These are phyloP conservation scores for Sebastes fasciatus DNA, from an alignment of 2,113 vertebrate genomes.

Conservation along the genomic window DNA sequence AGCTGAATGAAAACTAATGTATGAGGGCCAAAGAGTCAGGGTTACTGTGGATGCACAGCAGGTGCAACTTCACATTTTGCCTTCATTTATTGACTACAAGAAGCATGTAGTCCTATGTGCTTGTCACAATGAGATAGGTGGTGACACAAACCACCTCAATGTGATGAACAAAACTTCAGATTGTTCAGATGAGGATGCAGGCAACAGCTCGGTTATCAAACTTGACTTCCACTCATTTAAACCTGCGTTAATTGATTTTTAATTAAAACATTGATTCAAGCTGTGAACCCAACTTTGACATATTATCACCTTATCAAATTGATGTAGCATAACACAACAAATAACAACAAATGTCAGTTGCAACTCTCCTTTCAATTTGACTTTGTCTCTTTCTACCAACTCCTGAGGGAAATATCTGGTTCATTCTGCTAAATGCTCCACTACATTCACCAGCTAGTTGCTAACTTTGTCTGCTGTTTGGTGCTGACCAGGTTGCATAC, in stretches of 20 bases:
- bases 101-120: not conserved
- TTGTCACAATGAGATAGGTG: not conserved
- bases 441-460: too few species aligned
- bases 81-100: slow-evolving; percentile 24
- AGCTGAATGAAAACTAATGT: slow-evolving; percentile 28
- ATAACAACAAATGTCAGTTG: too few species aligned
- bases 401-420: not conserved
- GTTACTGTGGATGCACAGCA: slow-evolving; percentile 38
- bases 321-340: not conserved
- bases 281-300: not conserved
- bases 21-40: slow-evolving; percentile 24
- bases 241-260: not conserved
- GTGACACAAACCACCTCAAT: not conserved
- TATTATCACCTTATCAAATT: not conserved
- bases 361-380: too few species aligned
- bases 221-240: not conserved
- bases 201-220: not conserved
- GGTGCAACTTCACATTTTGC: slow-evolving; percentile 45
- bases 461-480: too few species aligned
- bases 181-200: not conserved
- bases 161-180: not conserved
- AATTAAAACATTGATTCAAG: not conserved
- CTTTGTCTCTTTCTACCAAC: not conserved
- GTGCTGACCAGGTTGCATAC: too few species aligned
- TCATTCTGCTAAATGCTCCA: not conserved